Conservation (phyloP, 2,113 vertebrate genomes). For the Nerophis lumbriciformis region DNA sequence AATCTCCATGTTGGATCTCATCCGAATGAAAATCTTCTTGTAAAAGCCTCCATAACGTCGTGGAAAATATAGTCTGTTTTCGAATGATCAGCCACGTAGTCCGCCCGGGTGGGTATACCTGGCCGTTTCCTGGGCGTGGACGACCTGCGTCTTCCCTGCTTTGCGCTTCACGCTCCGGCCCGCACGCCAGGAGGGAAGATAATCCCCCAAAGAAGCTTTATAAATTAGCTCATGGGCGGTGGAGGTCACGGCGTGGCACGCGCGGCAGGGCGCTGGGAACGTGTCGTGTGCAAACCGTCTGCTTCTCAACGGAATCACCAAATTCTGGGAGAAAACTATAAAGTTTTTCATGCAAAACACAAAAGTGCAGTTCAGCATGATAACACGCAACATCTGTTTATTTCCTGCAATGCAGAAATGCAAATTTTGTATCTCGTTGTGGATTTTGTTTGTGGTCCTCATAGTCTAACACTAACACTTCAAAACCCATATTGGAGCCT, state of each 20-base stretch:
- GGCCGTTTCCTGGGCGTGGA: conserved; percentile 27
- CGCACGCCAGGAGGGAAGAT: conserved; percentile 63
- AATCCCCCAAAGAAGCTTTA: conserved; percentile 72
- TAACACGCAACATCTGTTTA: too few species aligned
- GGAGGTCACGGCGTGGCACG: conserved; percentile 59
- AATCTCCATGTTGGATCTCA: not conserved
- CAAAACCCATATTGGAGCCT: too few species aligned
- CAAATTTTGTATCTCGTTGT: too few species aligned
- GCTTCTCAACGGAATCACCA: too few species aligned
- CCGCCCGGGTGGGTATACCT: conserved; percentile 14
- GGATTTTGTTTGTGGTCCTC: too few species aligned
- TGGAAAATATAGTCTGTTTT: not conserved
- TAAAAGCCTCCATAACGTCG: conserved; percentile 4
- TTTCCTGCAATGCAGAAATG: too few species aligned
- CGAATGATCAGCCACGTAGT: not conserved
- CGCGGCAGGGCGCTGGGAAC: not conserved
- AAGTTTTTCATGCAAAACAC: not conserved
- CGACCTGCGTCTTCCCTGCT: conserved; percentile 36
- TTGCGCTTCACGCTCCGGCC: conserved; percentile 31
- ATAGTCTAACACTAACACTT: too few species aligned
- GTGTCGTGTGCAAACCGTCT: too few species aligned
- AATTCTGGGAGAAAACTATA: not conserved
- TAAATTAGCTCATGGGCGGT: conserved; percentile 59
- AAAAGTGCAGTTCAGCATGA: too few species aligned
- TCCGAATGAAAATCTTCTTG: not conserved